Evolutionary conservation across 2,797 vertebrate genomes (phyloP).

Genomic region (Salarias fasciatus): DNA sequence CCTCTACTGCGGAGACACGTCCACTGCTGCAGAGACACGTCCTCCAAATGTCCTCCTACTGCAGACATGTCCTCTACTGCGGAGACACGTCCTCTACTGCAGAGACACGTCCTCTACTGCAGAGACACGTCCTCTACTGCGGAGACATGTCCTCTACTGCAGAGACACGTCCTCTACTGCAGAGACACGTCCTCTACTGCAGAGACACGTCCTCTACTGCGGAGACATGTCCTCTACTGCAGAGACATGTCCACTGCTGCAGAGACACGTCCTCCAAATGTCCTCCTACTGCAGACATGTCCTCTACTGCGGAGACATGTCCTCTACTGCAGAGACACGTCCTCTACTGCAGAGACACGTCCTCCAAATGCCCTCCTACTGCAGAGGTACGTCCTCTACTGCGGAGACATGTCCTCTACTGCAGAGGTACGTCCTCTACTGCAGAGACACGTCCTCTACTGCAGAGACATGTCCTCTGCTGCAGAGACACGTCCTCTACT

Average conservation of each 20-base stretch:
- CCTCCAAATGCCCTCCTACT: too few relatives aligned
- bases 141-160: too few relatives aligned
- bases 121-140: too few relatives aligned
- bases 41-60: too few relatives aligned
- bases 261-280: not conserved
- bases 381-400: conserved; percentile 65
- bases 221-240: not conserved
- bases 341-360: too few relatives aligned
- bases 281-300: too few relatives aligned
- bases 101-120: too few relatives aligned
- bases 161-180: too few relatives aligned
- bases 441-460: conserved; percentile 63
- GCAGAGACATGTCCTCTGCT: not conserved
- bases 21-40: conserved; percentile 63
- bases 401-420: not conserved
- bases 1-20: not conserved
- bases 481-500: not conserved
- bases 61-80: conserved; percentile 65
- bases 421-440: conserved; percentile 61
- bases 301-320: conserved; percentile 63
- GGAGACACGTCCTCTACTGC: not conserved
- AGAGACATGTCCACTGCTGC: conserved; percentile 63
- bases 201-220: conserved; percentile 64
- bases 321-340: not conserved
- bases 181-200: not conserved